phyloP scores from a whole-genome alignment of 2,113 vertebrate species.

The Helogale parvula region DNA sequence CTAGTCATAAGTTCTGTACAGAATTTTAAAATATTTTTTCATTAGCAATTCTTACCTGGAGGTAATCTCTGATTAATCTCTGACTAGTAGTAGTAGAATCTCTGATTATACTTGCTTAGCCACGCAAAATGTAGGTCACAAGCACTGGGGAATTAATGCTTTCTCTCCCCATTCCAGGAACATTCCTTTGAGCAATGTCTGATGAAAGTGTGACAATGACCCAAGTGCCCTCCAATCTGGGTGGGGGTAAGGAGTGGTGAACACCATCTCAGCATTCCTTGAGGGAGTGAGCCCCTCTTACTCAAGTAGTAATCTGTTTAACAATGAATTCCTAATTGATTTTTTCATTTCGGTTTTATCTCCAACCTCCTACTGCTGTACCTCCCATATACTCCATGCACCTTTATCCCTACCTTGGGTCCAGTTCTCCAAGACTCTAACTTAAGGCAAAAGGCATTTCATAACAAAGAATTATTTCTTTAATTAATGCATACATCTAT shows the following conservation, averaged over 20 bases:
- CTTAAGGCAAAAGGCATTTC: neutral
- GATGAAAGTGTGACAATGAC: neutral
- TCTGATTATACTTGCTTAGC: neutral
- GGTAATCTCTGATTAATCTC: neutral
- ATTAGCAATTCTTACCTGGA: neutral
- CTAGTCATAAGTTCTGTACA: neutral
- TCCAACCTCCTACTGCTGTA: neutral
- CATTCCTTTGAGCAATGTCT: neutral
- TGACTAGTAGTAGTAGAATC: too few species aligned
- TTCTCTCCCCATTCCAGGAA: neutral
- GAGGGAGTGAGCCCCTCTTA: neutral
- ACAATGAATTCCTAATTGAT: neutral
- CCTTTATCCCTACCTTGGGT: neutral
- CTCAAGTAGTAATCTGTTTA: neutral
- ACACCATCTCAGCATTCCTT: neutral
- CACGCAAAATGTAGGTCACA: neutral
- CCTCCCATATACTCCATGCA: neutral
- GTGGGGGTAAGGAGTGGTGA: too few species aligned
- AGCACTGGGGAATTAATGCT: neutral
- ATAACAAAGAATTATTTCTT: neutral
- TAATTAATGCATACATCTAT: neutral
- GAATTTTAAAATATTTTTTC: neutral
- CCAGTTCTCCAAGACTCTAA: neutral
- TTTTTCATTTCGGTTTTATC: neutral
- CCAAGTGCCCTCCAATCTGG: too few species aligned